A percentile compares a stretch with the other conserved stretches of the same genome.
These are phyloP conservation scores for Camelus dromedarius DNA, from an alignment of 2,113 vertebrate species.

Conservation along the genomic window DNA sequence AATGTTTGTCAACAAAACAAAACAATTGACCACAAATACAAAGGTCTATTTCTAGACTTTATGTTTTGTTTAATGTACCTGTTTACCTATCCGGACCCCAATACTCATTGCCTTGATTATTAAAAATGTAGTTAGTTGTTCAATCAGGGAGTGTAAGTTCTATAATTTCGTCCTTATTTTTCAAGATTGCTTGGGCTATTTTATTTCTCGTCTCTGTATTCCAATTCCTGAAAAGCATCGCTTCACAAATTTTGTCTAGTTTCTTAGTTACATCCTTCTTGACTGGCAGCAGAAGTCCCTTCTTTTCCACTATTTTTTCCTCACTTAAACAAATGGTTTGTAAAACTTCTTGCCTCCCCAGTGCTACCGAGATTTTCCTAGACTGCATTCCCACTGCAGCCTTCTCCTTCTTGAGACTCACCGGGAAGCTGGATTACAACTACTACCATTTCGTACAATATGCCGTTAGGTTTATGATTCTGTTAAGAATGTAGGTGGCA, in stretches of 20 bases:
- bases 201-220: background rate
- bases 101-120: background rate
- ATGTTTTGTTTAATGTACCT: background rate
- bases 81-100: background rate
- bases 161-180: background rate
- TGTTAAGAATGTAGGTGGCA: background rate
- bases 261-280: background rate
- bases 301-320: background rate
- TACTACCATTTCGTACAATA: background rate
- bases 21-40: background rate
- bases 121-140: background rate
- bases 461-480: background rate
- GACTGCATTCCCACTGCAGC: background rate
- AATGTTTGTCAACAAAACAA: background rate
- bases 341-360: background rate
- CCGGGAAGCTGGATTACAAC: background rate
- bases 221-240: background rate
- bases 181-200: background rate
- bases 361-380: too few species aligned
- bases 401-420: background rate
- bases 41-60: background rate
- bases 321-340: background rate
- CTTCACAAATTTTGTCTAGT: background rate
- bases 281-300: background rate
- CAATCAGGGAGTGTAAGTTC: background rate